Evolutionary conservation across 2,888 invertebrate genomes (phyloP), one percentile per base, ranked within the genome.

Genomic region (Napeogenes sylphis): DNA sequence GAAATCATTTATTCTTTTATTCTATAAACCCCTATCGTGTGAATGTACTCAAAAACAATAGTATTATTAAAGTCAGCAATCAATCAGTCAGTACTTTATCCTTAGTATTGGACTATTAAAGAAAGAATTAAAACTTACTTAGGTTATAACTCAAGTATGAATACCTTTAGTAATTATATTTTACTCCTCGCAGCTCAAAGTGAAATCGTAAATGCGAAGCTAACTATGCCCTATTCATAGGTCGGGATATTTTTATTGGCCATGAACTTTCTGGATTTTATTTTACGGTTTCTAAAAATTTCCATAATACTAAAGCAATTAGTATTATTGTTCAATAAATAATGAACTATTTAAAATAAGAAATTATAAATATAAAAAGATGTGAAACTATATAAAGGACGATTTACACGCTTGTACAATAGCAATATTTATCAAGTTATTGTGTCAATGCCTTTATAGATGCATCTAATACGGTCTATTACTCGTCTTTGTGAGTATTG

Each of bases 361-460:
- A 45, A 21, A 21, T 21, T 46, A 35, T 35, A 62, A 21, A 62
- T 46, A 55, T 46, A 35, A 45, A 58, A 62, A 57, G 58, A 58
- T 58, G 54, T 45, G 57, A 58, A 35, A 33, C 47, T 61, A 45
- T 46, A 45, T 56, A 62, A 57, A 64, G 58, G 59, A 60, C 62
- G 64, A 62, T 64, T 64, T 66, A 59, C 57, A 66, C 67, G 67
- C 71, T 68, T 65, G 45, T 54, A 55, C 54, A 63, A 63, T 58
- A 42, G 74, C 73, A 81, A 80, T 84, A 84, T 85, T 85, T 83
- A 85, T 84, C 82, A 81, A 80, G 78, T 78, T 76, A 80, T 82
- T 82, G 82, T 83, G 76, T 78, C 77, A 77, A 73, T 76, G 75
- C 74, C 76, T 82, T 74, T 80, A 80, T 81, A 74, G 75, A 73